phyloP scores from a whole-genome alignment of 2,888 invertebrate genomes.

The Ochlodes sylvanus region DNA sequence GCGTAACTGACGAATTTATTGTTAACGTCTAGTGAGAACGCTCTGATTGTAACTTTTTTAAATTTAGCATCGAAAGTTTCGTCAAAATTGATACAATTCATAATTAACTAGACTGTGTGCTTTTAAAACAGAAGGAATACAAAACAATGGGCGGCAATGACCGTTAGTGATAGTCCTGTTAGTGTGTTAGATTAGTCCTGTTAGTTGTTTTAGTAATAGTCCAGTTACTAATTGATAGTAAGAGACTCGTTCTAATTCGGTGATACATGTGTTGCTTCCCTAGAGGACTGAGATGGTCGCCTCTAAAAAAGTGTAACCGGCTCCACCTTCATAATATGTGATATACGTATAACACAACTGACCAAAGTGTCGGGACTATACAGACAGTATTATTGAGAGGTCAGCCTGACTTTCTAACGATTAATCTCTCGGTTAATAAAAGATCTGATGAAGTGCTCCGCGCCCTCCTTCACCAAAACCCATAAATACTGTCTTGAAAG shows the following conservation, averaged over 20 bases:
- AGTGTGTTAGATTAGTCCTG: no score
- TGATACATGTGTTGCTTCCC: no score
- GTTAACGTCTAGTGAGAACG: not conserved
- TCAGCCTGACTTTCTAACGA: conserved; percentile 21
- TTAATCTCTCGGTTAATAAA: conserved; percentile 27
- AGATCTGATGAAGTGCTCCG: conserved; percentile 27
- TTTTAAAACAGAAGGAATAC: no score
- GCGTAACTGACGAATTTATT: conserved; percentile 10
- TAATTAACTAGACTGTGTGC: not conserved
- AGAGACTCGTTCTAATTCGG: no score
- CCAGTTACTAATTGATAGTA: no score
- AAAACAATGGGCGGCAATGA: no score
- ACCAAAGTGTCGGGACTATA: not conserved
- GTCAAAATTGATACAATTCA: not conserved
- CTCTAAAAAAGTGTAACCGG: no score
- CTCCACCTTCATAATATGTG: no score
- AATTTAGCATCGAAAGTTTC: not conserved
- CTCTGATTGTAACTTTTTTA: not conserved
- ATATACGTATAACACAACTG: no score
- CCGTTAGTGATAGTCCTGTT: no score
- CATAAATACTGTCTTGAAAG: conserved; percentile 18
- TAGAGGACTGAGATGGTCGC: no score
- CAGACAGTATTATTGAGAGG: not conserved
- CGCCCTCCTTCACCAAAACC: conserved; percentile 10
- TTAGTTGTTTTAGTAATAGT: no score